Evolutionary conservation across 2,888 invertebrate species (phyloP), one percentile per base, ranked within the genome.

Genomic region (Scrobipalpa costella): DNA sequence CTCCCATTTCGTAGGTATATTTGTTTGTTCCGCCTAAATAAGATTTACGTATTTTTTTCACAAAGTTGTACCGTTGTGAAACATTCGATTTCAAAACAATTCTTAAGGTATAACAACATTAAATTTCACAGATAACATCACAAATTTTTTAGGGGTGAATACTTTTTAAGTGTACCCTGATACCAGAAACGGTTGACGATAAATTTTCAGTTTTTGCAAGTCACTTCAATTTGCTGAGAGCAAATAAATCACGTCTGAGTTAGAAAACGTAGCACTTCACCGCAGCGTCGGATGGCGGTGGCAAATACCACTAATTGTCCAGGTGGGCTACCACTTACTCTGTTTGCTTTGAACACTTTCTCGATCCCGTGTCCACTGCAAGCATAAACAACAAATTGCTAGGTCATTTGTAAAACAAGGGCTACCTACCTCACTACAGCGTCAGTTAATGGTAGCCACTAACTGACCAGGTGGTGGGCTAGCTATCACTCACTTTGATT

Each of bases 391-490:
- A 27, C 27, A 27, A n/a, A n/a, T n/a, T n/a, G n/a, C n/a, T n/a
- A n/a, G n/a, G n/a, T n/a, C n/a, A n/a, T n/a, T n/a, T n/a, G n/a
- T n/a, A n/a, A n/a, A n/a, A n/a, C n/a, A n/a, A n/a, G n/a, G n/a
- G n/a, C n/a, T n/a, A n/a, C n/a, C n/a, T n/a, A 44, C 21, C 11
- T 50, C 19, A 19, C 62, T 67, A 65, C 61, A 71, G 68, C 63
- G 67, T 66, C 33, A n/a, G 27, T 13, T 27, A 2, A 19, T 19
- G 36, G 64, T 70, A 73, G 70, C 57, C 6, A 72, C 75, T 77
- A 33, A 33, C 79, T 78, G 73, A 72, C 75, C 81, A 81, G 78
- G 75, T 82, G 36, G 68, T n/a, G n/a, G n/a, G n/a, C n/a, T n/a
- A n/a, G 69, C 68, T 66, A 69, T 40, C 71, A 73, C 72, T 76